Percentiles rank a stretch among this genome's conserved stretches.
Evolutionary conservation across 1,140 invertebrate genomes (phyloP).

Genomic region (Formica exsecta): DNA sequence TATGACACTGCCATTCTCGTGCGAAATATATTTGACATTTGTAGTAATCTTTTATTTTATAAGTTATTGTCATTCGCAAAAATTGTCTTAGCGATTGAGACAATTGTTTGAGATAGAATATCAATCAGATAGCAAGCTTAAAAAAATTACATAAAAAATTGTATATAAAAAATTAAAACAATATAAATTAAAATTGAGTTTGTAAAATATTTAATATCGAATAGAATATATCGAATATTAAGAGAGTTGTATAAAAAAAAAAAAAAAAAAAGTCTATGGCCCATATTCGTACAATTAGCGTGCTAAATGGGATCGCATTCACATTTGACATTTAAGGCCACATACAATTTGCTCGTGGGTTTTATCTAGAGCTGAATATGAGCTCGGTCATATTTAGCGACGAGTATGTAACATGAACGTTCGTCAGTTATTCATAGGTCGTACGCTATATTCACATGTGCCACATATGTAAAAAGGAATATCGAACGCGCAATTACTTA

Average conservation of each 20-base stretch:
- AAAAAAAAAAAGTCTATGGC: background rate
- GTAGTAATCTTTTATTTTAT: background rate
- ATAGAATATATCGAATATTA: background rate
- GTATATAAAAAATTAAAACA: background rate
- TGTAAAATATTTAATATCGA: background rate
- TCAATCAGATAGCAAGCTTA: background rate
- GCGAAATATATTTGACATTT: background rate
- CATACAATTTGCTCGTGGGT: background rate
- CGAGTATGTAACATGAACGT: background rate
- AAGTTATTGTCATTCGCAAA: background rate
- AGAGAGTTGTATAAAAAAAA: background rate
- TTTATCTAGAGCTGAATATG: slow-evolving; percentile 23
- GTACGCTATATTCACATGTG: background rate
- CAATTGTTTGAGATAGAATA: background rate
- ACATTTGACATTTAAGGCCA: slow-evolving; percentile 50
- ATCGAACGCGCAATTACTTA: slow-evolving; percentile 55
- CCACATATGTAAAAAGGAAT: slow-evolving; percentile 16
- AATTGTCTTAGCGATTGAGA: background rate
- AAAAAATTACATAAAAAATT: background rate
- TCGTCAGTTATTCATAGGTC: slow-evolving; percentile 44
- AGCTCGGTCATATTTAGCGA: slow-evolving; percentile 32
- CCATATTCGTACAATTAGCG: slow-evolving; percentile 23
- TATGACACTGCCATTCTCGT: background rate
- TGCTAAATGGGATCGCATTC: slow-evolving; percentile 34
- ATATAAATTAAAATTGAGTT: background rate